phyloP scores from a whole-genome alignment of 2,888 invertebrate genomes.

The Orgyia antiqua region DNA sequence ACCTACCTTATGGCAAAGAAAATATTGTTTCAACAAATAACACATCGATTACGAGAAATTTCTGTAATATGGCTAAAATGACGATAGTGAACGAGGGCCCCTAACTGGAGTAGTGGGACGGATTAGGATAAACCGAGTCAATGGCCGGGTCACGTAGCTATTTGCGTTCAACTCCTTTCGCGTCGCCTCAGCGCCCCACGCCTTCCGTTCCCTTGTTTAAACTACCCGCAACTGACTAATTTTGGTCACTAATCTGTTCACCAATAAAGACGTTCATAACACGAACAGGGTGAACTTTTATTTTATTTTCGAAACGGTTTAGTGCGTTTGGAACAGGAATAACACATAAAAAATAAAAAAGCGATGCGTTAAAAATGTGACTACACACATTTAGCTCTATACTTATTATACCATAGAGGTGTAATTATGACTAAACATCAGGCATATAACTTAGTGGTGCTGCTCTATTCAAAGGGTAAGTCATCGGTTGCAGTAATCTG shows the following conservation, averaged over 20 bases:
- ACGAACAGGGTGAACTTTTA: slow-evolving; percentile 17
- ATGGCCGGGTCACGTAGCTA: slow-evolving; percentile 76
- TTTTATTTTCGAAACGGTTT: slow-evolving; percentile 13
- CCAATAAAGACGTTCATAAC: slow-evolving; percentile 35
- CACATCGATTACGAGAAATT: too few relatives aligned
- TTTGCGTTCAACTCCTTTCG: slow-evolving; percentile 62
- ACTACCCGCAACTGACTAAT: slow-evolving; percentile 60
- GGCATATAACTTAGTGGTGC: too few relatives aligned
- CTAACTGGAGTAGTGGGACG: slow-evolving; percentile 76
- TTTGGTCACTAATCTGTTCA: slow-evolving; percentile 61
- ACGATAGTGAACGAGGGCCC: slow-evolving; percentile 35
- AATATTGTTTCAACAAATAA: too few relatives aligned
- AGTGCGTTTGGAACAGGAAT: slow-evolving; percentile 17
- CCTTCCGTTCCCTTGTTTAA: slow-evolving; percentile 55
- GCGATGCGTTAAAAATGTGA: too few relatives aligned
- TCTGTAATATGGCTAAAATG: too few relatives aligned
- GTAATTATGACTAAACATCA: too few relatives aligned
- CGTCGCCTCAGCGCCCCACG: slow-evolving; percentile 29
- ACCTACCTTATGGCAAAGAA: too few relatives aligned
- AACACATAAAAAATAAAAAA: too few relatives aligned
- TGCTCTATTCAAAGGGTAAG: too few relatives aligned
- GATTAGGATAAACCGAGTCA: slow-evolving; percentile 77
- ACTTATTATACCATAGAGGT: too few relatives aligned
- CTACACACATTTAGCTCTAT: too few relatives aligned
- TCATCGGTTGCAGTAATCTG: too few relatives aligned